Conservation (phyloP, 2,888 invertebrate species). For the Antheraea yamamai region DNA sequence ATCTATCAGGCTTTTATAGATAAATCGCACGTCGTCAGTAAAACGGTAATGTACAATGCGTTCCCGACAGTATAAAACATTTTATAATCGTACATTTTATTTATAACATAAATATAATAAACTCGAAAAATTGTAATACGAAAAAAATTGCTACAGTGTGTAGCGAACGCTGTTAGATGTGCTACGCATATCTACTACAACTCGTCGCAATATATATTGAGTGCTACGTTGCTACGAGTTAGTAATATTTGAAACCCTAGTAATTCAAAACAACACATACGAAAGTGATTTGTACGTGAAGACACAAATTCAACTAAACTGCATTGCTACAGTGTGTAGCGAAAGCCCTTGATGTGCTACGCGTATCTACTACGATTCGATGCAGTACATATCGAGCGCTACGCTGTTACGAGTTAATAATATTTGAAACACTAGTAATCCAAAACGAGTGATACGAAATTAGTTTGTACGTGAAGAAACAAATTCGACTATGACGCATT, state of each 20-base stretch:
- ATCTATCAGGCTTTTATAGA: slow-evolving; percentile 10
- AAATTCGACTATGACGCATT: neutral
- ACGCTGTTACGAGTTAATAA: neutral
- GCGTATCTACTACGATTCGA: neutral
- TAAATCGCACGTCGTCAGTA: slow-evolving; percentile 11
- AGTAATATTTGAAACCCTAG: neutral
- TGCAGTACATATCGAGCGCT: neutral
- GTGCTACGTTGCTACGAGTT: neutral
- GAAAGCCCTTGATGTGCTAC: neutral
- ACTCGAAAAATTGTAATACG: neutral
- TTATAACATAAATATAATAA: neutral
- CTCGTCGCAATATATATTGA: neutral
- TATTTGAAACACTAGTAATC: neutral
- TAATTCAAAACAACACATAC: neutral
- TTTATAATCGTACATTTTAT: neutral
- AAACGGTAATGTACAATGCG: neutral
- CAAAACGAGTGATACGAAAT: neutral
- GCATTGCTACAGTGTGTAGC: neutral
- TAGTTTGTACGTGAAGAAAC: neutral
- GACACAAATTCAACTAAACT: neutral
- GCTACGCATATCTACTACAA: neutral
- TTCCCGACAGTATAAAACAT: neutral
- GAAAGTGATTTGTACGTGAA: neutral
- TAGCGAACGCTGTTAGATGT: neutral
- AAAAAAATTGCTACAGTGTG: neutral